Conservation (phyloP, 30 jellyfish, hydroid and myxozoan species). For the Hydractinia echinata region DNA sequence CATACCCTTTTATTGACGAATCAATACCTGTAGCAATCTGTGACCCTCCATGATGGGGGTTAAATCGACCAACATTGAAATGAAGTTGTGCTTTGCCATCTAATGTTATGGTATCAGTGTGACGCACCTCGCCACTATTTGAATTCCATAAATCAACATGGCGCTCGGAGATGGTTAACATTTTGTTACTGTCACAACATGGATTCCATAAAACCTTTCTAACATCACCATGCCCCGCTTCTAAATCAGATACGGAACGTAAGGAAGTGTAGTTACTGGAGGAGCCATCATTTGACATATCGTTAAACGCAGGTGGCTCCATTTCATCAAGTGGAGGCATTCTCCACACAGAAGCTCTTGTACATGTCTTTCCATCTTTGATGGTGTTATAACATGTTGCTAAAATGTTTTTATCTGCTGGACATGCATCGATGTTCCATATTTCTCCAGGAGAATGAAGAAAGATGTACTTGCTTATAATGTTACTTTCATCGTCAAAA, state of each 20-base stretch:
- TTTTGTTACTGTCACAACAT: conserved; percentile 60
- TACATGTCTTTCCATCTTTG: conserved; percentile 50
- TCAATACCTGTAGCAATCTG: conserved; percentile 90
- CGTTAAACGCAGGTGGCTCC: conserved; percentile 71
- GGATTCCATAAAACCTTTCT: conserved; percentile 85
- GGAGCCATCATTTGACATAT: conserved; percentile 47
- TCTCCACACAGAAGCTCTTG: conserved; percentile 82
- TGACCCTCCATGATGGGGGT: conserved; percentile 92
- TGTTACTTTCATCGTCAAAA: conserved; percentile 93
- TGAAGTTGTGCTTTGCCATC: conserved; percentile 85
- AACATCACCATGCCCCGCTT: conserved; percentile 66
- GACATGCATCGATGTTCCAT: conserved; percentile 82
- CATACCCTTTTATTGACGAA: conserved; percentile 79
- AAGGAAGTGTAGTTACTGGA: conserved; percentile 36
- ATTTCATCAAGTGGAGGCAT: conserved; percentile 94
- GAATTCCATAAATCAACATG: conserved; percentile 72
- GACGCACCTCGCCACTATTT: conserved; percentile 49
- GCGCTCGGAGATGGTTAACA: conserved; percentile 73
- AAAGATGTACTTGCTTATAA: conserved; percentile 64
- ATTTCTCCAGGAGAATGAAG: conserved; percentile 90
- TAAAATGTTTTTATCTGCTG: conserved; percentile 69
- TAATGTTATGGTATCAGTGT: conserved; percentile 48
- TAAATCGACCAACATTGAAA: conserved; percentile 67
- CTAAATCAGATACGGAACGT: conserved; percentile 59
- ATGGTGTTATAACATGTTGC: conserved; percentile 80